Conservation (phyloP, 2,888 invertebrate species). For the Automeris io region DNA sequence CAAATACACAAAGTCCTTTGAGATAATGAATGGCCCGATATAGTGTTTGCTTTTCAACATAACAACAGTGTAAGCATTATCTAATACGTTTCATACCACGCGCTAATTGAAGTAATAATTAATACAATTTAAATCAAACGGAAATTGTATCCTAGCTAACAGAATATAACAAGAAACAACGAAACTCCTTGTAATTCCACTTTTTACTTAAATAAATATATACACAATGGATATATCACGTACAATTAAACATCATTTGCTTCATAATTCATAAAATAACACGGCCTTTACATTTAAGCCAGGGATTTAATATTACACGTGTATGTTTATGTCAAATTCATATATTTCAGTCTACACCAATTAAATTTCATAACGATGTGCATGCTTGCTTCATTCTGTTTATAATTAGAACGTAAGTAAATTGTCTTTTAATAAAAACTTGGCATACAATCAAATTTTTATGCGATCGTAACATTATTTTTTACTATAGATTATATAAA, state of each 20-base stretch:
- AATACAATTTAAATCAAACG: no score
- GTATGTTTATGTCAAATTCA: neutral
- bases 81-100: neutral
- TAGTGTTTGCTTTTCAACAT: conserved; percentile 1
- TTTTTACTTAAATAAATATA: no score
- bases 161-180: no score
- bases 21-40: conserved; percentile 20
- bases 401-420: conserved; percentile 42
- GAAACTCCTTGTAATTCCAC: no score
- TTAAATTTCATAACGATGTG: conserved; percentile 25
- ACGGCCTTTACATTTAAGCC: no score
- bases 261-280: no score
- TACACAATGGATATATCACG: no score
- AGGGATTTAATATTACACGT: neutral
- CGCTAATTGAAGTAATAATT: neutral
- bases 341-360: conserved; percentile 18
- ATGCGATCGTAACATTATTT: no score
- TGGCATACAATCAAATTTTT: conserved; percentile 53
- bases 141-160: no score
- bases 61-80: neutral
- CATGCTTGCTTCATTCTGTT: conserved; percentile 18
- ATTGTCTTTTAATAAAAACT: conserved; percentile 43
- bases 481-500: no score
- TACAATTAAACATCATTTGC: no score
- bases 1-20: conserved; percentile 27